These are phyloP conservation scores for Geococcyx californianus DNA, from an alignment of 2,113 vertebrate species.

Conservation along the genomic window DNA sequence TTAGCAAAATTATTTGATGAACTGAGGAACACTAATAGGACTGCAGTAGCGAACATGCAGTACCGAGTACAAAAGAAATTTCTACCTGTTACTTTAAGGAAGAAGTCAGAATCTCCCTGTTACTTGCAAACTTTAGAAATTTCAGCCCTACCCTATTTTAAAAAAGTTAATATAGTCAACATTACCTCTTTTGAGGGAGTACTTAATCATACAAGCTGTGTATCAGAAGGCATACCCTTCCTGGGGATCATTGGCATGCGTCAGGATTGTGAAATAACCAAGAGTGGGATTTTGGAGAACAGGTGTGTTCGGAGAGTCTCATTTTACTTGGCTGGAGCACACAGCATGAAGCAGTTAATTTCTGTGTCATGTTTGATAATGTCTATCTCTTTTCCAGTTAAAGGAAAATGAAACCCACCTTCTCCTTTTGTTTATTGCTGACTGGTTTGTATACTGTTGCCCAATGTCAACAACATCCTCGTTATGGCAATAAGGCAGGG, in stretches of 20 bases:
- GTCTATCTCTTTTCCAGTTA: background rate
- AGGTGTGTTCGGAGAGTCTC: background rate
- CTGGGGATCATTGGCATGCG: background rate
- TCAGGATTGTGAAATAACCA: background rate
- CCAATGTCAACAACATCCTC: background rate
- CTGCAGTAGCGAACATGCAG: background rate
- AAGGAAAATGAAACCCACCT: slow-evolving; percentile 43
- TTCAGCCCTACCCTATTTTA: background rate
- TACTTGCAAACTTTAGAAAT: background rate
- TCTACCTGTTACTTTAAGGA: background rate
- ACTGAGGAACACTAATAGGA: background rate
- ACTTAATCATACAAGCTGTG: background rate
- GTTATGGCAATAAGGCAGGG: background rate
- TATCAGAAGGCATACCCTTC: background rate
- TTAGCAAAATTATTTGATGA: background rate
- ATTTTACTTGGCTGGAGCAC: background rate
- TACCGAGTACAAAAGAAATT: background rate
- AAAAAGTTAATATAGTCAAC: background rate
- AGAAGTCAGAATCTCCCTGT: background rate
- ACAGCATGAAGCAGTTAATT: background rate
- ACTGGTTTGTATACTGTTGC: background rate
- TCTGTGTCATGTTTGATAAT: background rate
- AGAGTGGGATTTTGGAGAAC: background rate
- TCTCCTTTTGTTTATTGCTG: slow-evolving; percentile 42
- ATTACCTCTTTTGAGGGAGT: background rate